Evolutionary conservation across 2,113 vertebrate genomes (phyloP), one percentile per base, ranked within the genome.

Genomic region (Rhabdornis inornatus): DNA sequence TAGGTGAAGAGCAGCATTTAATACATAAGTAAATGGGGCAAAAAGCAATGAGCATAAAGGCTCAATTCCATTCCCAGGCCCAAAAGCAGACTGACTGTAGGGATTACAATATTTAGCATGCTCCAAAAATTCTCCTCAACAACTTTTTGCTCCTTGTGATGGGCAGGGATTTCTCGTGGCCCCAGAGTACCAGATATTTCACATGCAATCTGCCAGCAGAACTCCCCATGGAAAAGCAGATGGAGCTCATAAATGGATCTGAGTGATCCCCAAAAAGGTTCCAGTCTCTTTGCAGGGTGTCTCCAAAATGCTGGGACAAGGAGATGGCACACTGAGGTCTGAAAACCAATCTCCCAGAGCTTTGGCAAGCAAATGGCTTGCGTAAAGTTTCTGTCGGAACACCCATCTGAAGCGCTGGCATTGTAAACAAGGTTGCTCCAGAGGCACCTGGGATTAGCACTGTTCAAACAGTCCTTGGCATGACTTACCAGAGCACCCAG

Each of bases 381-480:
- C 3, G 15, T 19, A 94, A 95, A 93, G 65, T 30, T 88, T 47
- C 77, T 78, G 75, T 82, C 81, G 89, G 87, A 77, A 89, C 76
- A 76, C 31, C 24, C 24, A 6, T 77, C 2, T 70, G 86, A 97
- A 96, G 59, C 9, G 0, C 79, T 27, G 13, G 57, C 72, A 72
- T 11, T 77, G 74, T 78, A 95, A 96, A 95, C 92, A 96, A 81
- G 63, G 64, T 79, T 92, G 92, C 81, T 96, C 63, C 7, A 39
- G 79, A 97, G 84, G 64, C 92, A 85, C 71, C 1, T 7, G 72
- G 92, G 95, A 97, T 97, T 95, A 96, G 66, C 11, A 3, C 50
- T 92, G 87, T 68, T 96, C 90, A 95, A 95, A 94, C 89, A 93
- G 88, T 85, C 83, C 95, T 90, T 90, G 76, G 87, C 31, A 21